Evolutionary conservation across 2,888 invertebrate species (phyloP).

Genomic region (Noctua janthina): DNA sequence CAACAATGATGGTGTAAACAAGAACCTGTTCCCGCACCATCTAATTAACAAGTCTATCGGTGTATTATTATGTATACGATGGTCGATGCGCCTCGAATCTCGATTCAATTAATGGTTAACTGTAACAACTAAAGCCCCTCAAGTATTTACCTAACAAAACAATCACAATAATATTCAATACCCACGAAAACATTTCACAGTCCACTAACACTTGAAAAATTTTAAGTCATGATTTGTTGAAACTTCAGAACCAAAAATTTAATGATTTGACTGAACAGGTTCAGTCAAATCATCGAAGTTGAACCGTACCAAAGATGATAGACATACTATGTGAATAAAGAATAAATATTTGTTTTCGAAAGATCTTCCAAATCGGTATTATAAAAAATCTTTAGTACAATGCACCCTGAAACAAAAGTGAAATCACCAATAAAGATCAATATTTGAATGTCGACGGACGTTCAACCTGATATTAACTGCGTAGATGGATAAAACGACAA

Average conservation of each 20-base stretch:
- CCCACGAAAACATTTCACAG: not conserved
- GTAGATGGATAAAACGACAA: conserved; percentile 57
- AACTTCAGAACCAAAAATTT: conserved; percentile 3
- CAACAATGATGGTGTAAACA: conserved; percentile 49
- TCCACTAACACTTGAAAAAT: not conserved
- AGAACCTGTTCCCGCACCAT: conserved; percentile 43
- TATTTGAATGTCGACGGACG: conserved; percentile 75
- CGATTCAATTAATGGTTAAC: conserved; percentile 31
- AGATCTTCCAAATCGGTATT: conserved; percentile 19
- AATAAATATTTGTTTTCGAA: conserved; percentile 20
- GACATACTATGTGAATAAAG: not conserved
- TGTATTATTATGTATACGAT: conserved; percentile 1
- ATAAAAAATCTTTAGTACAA: conserved; percentile 49
- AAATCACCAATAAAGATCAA: conserved; percentile 76
- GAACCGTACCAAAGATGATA: not conserved
- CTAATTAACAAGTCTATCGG: conserved; percentile 16
- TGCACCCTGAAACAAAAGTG: conserved; percentile 75
- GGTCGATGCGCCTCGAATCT: conserved; percentile 22
- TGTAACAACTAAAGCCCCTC: conserved; percentile 16
- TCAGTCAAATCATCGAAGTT: not conserved
- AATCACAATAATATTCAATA: conserved; percentile 18
- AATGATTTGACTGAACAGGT: not conserved
- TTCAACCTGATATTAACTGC: conserved; percentile 70
- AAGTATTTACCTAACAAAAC: conserved; percentile 31
- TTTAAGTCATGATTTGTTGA: conserved; percentile 2